A percentile compares a stretch with the other conserved stretches of the same genome.
Evolutionary conservation across 2,888 invertebrate genomes (phyloP).

Genomic region (Callyntrura sp.): DNA sequence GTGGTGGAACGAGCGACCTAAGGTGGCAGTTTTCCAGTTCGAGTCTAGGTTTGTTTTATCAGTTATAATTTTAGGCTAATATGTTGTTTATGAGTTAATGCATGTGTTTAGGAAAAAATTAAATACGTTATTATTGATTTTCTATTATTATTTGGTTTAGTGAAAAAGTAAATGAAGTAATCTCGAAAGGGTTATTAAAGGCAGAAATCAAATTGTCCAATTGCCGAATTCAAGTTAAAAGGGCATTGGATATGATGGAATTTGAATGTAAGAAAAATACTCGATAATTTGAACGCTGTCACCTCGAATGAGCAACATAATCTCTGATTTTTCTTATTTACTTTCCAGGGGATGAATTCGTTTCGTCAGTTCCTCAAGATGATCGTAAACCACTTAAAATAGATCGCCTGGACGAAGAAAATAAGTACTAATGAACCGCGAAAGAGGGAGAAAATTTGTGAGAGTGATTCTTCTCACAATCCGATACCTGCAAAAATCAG

Average conservation of each 20-base stretch:
- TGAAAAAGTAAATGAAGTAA: neutral
- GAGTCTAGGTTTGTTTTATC: constrained; percentile 47
- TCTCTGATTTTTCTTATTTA: neutral
- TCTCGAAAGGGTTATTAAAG: neutral
- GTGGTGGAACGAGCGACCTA: constrained; percentile 3
- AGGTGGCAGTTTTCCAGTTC: constrained; percentile 31
- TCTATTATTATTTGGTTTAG: constrained; percentile 6
- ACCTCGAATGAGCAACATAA: too few species aligned
- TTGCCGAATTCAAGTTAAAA: constrained; percentile 19
- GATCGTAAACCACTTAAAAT: too few species aligned
- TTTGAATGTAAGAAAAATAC: constrained; percentile 10
- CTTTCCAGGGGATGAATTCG: constrained; percentile 25
- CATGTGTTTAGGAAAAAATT: neutral
- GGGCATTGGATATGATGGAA: constrained; percentile 12
- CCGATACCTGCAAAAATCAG: neutral
- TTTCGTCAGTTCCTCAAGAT: neutral
- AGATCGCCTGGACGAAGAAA: neutral
- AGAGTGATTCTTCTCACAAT: neutral
- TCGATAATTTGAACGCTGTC: too few species aligned
- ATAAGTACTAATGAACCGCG: neutral
- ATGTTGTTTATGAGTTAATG: neutral
- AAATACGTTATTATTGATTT: neutral
- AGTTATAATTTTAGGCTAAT: too few species aligned
- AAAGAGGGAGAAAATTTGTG: neutral
- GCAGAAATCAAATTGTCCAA: neutral